A percentile compares a stretch with the other conserved stretches of the same genome.
Conservation (phyloP, 30 jellyfish, hydroid and myxozoan species). For the Mastigias papua region DNA sequence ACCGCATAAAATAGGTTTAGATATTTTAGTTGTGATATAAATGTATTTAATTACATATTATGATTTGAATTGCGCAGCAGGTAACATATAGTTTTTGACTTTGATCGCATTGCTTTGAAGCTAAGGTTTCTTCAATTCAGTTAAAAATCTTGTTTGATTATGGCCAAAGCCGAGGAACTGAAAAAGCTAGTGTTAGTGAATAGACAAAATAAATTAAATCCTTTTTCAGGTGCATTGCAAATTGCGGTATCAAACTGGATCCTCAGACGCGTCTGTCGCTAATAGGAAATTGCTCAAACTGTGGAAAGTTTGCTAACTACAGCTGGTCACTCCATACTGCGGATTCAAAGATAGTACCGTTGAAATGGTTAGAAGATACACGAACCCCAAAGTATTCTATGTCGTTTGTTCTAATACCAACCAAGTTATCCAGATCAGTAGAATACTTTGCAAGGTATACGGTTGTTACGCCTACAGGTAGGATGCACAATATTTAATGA, state of each 20-base stretch:
- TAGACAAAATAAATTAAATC: background rate
- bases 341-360: background rate
- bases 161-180: background rate
- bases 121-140: too few species aligned
- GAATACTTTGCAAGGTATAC: constrained; percentile 41
- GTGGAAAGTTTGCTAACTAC: constrained; percentile 26
- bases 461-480: constrained; percentile 40
- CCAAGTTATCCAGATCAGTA: background rate
- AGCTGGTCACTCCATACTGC: constrained; percentile 22
- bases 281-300: constrained; percentile 27
- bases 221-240: constrained; percentile 44
- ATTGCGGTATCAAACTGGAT: constrained; percentile 44
- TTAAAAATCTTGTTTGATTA: too few species aligned
- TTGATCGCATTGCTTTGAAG: too few species aligned
- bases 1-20: too few species aligned
- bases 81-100: too few species aligned
- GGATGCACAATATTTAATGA: too few species aligned
- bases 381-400: constrained; percentile 39
- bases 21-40: too few species aligned
- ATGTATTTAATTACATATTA: too few species aligned
- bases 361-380: constrained; percentile 39
- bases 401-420: constrained; percentile 51
- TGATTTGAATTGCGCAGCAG: too few species aligned
- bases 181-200: too few species aligned
- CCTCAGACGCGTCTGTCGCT: constrained; percentile 56